These are phyloP conservation scores for Asobara japonica DNA, from an alignment of 1,140 invertebrate species.

Conservation along the genomic window DNA sequence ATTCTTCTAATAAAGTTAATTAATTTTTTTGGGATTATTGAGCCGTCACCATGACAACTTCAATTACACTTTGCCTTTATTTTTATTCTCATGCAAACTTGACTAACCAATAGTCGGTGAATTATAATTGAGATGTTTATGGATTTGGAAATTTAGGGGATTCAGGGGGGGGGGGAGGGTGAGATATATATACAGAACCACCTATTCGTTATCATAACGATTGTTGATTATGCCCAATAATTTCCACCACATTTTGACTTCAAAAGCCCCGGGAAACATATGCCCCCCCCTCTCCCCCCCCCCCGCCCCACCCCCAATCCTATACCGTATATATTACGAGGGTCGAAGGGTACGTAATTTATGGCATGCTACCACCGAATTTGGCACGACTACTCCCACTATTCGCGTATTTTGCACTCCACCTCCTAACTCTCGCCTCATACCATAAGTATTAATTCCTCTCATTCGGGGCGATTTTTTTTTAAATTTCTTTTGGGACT, in stretches of 20 bases:
- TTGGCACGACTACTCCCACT: conserved; percentile 16
- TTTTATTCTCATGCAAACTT: not conserved
- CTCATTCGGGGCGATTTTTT: not conserved
- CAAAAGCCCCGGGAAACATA: conserved; percentile 21
- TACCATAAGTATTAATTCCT: not conserved
- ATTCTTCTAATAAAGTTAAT: conserved; percentile 16
- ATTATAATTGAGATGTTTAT: not conserved
- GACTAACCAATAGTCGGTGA: not conserved
- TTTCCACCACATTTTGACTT: conserved; percentile 21
- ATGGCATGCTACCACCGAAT: conserved; percentile 8
- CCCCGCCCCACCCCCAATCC: too few species aligned
- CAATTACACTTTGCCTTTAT: not conserved
- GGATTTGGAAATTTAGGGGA: not conserved
- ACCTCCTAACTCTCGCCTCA: not conserved
- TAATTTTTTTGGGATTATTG: conserved; percentile 23
- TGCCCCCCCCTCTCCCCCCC: not conserved
- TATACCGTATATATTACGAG: not conserved
- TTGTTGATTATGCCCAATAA: conserved; percentile 22
- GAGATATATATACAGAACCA: conserved; percentile 10
- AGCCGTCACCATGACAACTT: not conserved
- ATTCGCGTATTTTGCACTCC: not conserved
- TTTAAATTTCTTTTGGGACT: not conserved
- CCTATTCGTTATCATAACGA: conserved; percentile 19
- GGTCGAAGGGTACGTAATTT: conserved; percentile 18
- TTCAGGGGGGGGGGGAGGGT: not conserved